Percentiles rank a stretch among this genome's conserved stretches.
Evolutionary conservation across 2,888 invertebrate species (phyloP).

Genomic region (Cheiracanthium punctorium): DNA sequence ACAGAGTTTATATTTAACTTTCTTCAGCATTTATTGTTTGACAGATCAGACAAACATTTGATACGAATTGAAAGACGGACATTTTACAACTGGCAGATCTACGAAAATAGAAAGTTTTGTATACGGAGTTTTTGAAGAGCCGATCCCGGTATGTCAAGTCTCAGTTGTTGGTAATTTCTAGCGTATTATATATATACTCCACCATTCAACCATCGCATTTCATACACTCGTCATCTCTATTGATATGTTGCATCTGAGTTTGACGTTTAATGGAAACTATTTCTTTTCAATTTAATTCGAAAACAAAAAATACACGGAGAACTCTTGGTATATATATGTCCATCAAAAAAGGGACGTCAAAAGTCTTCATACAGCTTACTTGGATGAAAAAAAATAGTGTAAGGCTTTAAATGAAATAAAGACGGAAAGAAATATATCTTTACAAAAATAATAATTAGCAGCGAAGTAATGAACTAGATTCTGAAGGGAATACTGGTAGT

Average conservation of each 20-base stretch:
- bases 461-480: too few relatives aligned
- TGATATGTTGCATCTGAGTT: slow-evolving; percentile 4
- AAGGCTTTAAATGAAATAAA: background rate
- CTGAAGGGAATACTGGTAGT: too few relatives aligned
- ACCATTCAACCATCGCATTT: background rate
- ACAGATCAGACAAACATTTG: too few relatives aligned
- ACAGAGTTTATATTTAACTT: too few relatives aligned
- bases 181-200: background rate
- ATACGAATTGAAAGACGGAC: too few relatives aligned
- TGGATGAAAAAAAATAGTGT: background rate
- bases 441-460: too few relatives aligned
- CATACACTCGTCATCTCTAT: background rate
- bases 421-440: too few relatives aligned
- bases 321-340: background rate
- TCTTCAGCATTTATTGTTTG: too few relatives aligned
- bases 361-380: background rate
- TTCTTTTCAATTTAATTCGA: background rate
- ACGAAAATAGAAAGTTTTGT: too few relatives aligned
- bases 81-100: too few relatives aligned
- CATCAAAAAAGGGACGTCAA: background rate
- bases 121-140: too few relatives aligned
- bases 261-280: background rate
- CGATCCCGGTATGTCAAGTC: background rate
- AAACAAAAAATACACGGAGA: background rate
- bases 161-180: background rate